These are phyloP conservation scores for Habrosyne pyritoides DNA, from an alignment of 2,888 invertebrate species.

Conservation along the genomic window DNA sequence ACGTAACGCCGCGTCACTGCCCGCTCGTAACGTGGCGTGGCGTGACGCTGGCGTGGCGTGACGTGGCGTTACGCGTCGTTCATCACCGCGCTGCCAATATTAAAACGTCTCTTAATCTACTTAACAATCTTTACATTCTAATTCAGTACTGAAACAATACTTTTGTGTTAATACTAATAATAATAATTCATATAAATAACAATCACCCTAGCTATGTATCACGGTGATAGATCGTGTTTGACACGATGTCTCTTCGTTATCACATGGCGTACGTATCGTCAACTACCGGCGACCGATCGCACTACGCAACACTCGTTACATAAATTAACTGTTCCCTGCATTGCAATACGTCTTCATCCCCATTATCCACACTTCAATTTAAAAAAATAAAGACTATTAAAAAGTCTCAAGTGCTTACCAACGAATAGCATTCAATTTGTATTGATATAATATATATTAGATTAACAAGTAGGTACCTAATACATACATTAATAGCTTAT, in stretches of 20 bases:
- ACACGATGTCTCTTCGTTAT: not conserved
- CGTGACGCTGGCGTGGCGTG: too few relatives aligned
- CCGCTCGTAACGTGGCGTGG: too few relatives aligned
- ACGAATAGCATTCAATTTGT: too few relatives aligned
- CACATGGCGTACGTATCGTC: not conserved
- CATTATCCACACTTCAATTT: too few relatives aligned
- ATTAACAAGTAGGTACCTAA: not conserved
- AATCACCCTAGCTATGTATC: not conserved
- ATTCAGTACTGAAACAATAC: not conserved
- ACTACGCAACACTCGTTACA: too few relatives aligned
- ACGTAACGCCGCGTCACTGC: conserved; percentile 9
- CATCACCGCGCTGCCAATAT: not conserved
- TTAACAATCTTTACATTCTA: not conserved
- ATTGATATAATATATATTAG: too few relatives aligned
- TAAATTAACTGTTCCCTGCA: too few relatives aligned
- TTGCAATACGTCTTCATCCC: too few relatives aligned
- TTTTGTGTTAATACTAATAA: not conserved
- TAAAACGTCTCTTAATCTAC: not conserved
- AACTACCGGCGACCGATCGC: not conserved
- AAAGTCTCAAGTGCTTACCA: too few relatives aligned
- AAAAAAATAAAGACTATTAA: too few relatives aligned
- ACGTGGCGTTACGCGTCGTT: not conserved
- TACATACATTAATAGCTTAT: not conserved
- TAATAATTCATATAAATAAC: not conserved
- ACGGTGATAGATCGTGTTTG: conserved; percentile 13